Percentiles rank a stretch among this genome's conserved stretches.
Conservation (phyloP, 1,140 invertebrate species). For the Drosophila pandora region DNA sequence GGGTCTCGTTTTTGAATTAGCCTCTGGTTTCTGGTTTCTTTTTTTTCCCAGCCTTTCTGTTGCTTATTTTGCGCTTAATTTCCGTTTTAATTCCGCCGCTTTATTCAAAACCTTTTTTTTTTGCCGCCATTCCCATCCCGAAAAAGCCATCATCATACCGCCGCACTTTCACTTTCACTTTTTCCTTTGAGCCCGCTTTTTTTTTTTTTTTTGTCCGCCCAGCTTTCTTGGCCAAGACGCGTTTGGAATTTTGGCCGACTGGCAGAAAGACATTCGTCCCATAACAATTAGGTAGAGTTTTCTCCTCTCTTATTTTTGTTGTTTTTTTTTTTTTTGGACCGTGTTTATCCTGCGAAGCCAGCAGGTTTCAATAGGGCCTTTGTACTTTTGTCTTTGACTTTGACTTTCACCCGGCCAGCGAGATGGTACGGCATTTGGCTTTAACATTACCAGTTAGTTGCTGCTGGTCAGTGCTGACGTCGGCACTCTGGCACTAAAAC, state of each 20-base stretch:
- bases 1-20: constrained; percentile 21
- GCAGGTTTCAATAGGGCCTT: constrained; percentile 27
- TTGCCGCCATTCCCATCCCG: not conserved
- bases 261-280: constrained; percentile 31
- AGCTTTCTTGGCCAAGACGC: constrained; percentile 20
- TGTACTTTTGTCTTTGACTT: constrained; percentile 46
- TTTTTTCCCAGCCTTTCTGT: not conserved
- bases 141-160: constrained; percentile 1
- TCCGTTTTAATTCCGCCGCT: constrained; percentile 70
- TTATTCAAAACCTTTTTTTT: constrained; percentile 71
- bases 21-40: constrained; percentile 19
- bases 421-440: not conserved
- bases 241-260: constrained; percentile 23
- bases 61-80: constrained; percentile 72
- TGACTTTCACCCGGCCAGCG: constrained; percentile 9
- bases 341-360: constrained; percentile 34
- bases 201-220: not conserved
- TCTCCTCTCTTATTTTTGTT: too few relatives aligned
- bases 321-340: not conserved
- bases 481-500: constrained; percentile 28
- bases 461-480: constrained; percentile 64
- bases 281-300: constrained; percentile 43
- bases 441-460: not conserved
- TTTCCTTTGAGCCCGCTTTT: constrained; percentile 32
- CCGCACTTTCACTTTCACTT: constrained; percentile 33